Percentiles rank a stretch among this genome's conserved stretches.
These are phyloP conservation scores for Odocoileus virginianus DNA, from an alignment of 2,113 vertebrate genomes.

Conservation along the genomic window DNA sequence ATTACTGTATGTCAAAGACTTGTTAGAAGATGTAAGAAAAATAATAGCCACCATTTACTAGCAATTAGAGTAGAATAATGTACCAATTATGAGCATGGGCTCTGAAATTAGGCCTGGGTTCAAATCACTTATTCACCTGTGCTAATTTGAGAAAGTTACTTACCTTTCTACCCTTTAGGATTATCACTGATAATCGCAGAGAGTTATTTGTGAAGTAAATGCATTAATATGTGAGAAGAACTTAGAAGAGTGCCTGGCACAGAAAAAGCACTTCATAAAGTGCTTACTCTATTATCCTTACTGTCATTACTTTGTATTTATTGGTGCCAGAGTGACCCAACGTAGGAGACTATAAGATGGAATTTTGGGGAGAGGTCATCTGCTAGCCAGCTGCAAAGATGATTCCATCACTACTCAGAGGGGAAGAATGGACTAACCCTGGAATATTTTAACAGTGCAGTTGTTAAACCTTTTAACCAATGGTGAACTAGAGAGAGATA, in stretches of 20 bases:
- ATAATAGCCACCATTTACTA: constrained; percentile 12
- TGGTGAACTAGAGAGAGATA: not conserved
- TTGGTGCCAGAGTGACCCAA: not conserved
- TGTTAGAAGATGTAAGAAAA: constrained; percentile 17
- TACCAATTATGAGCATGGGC: not conserved
- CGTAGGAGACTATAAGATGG: not conserved
- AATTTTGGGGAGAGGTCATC: not conserved
- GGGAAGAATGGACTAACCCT: not conserved
- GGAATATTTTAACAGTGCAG: not conserved
- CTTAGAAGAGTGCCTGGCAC: not conserved
- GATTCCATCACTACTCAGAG: not conserved
- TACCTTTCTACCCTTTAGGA: not conserved
- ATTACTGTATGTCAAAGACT: not conserved
- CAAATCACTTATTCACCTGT: not conserved
- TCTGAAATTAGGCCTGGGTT: not conserved
- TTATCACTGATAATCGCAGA: not conserved
- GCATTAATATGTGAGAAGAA: not conserved
- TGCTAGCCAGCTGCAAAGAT: not conserved
- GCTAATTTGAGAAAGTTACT: not conserved
- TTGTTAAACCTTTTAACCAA: not conserved
- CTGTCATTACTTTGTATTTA: not conserved
- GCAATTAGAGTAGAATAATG: not conserved
- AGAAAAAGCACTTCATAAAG: not conserved
- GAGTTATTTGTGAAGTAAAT: not conserved
- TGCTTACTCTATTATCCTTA: not conserved